Evolutionary conservation across 2,797 vertebrate species (phyloP).

Genomic region (Sylvia borin): DNA sequence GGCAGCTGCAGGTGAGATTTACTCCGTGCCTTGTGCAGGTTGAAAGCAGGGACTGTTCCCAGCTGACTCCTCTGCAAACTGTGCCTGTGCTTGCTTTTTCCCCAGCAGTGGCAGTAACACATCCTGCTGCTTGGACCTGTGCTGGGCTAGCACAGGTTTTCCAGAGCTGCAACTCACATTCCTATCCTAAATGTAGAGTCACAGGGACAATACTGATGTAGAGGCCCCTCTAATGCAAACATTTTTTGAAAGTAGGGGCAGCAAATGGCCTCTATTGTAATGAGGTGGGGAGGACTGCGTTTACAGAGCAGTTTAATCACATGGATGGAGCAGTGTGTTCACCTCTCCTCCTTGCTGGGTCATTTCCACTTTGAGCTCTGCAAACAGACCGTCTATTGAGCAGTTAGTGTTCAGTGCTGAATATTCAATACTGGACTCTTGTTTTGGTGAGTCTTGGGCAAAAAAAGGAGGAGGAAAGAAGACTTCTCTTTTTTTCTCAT

Average conservation of each 20-base stretch:
- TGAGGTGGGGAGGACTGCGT: slow-evolving; percentile 10
- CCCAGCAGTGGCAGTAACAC: neutral
- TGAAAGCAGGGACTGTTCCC: neutral
- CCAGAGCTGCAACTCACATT: neutral
- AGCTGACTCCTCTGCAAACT: neutral
- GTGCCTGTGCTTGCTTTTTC: neutral
- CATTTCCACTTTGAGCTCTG: slow-evolving; percentile 69
- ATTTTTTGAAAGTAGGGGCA: slow-evolving; percentile 26
- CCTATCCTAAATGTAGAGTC: neutral
- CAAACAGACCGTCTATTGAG: slow-evolving; percentile 70
- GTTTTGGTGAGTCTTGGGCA: slow-evolving; percentile 61
- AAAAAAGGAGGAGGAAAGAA: slow-evolving; percentile 59
- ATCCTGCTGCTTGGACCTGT: neutral
- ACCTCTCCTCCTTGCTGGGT: slow-evolving; percentile 71
- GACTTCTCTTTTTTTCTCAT: slow-evolving; percentile 60
- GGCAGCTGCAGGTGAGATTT: neutral
- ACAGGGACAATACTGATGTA: neutral
- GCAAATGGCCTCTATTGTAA: slow-evolving; percentile 52
- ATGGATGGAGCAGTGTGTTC: slow-evolving; percentile 59
- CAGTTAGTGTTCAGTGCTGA: slow-evolving; percentile 62
- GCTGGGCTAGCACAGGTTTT: neutral
- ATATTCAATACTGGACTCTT: slow-evolving; percentile 72
- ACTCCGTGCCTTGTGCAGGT: rapidly evolving
- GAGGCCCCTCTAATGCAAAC: slow-evolving; percentile 38
- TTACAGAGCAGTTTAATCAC: slow-evolving; percentile 54